phyloP scores from a whole-genome alignment of 2,888 invertebrate genomes.

The Cantharis flavilabris region DNA sequence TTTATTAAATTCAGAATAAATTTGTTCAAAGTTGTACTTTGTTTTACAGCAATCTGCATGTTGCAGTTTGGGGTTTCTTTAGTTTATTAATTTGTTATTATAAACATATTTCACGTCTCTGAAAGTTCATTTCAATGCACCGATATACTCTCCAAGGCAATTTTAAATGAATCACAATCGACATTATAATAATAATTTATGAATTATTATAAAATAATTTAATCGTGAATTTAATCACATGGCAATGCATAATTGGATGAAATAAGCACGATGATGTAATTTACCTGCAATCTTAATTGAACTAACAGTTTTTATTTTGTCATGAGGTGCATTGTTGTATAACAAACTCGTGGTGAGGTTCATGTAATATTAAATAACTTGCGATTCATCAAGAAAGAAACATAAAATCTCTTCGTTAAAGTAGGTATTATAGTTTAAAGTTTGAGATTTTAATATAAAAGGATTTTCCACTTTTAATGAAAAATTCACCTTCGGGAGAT shows the following conservation, averaged over 20 bases:
- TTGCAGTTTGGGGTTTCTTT: too few relatives aligned
- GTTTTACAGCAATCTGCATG: too few relatives aligned
- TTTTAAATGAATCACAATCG: neutral
- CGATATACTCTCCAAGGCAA: neutral
- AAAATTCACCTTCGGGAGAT: neutral
- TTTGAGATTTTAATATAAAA: neutral
- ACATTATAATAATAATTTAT: neutral
- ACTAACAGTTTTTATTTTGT: neutral
- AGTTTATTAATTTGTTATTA: too few relatives aligned
- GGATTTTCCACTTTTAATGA: neutral
- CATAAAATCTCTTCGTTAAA: neutral
- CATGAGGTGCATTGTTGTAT: neutral
- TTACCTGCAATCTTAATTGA: neutral
- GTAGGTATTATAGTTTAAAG: neutral
- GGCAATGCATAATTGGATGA: neutral
- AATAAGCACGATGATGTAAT: neutral
- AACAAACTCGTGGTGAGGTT: neutral
- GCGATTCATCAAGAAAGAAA: neutral
- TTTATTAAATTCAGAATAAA: too few relatives aligned
- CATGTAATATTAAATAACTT: neutral
- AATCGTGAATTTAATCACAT: neutral
- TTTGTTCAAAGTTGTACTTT: too few relatives aligned
- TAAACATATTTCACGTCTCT: too few relatives aligned
- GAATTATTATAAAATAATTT: neutral
- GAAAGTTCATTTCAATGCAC: too few relatives aligned